Percentiles rank a stretch among this genome's conserved stretches.
These are phyloP conservation scores for Climacteris rufus DNA, from an alignment of 2,113 vertebrate species.

Conservation along the genomic window DNA sequence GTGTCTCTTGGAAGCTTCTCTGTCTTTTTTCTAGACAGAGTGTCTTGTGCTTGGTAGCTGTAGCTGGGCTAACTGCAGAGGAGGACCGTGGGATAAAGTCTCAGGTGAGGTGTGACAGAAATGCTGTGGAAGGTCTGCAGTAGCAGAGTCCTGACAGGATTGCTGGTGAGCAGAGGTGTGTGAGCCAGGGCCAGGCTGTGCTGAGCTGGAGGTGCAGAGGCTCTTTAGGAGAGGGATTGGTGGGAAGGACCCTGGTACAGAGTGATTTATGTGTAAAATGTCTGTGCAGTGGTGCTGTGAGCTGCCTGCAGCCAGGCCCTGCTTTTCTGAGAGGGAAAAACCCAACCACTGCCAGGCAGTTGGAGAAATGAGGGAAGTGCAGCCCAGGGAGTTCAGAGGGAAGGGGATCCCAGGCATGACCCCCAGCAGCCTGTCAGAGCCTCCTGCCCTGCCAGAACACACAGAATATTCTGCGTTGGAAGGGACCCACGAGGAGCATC, in stretches of 20 bases:
- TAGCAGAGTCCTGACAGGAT: neutral
- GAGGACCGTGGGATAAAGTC: neutral
- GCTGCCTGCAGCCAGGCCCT: neutral
- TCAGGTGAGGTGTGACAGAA: neutral
- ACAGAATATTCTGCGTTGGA: neutral
- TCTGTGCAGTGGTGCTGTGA: neutral
- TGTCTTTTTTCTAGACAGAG: neutral
- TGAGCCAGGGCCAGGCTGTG: neutral
- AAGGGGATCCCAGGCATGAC: neutral
- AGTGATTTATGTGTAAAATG: rapidly evolving
- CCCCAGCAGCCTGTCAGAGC: neutral
- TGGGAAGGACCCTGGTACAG: neutral
- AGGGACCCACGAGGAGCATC: neutral
- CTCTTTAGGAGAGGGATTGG: neutral
- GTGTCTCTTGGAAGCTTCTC: neutral
- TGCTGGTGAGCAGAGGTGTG: neutral
- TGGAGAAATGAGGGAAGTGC: neutral
- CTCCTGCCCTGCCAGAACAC: neutral
- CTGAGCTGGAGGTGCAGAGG: neutral
- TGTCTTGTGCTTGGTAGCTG: neutral
- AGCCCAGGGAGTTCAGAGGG: neutral
- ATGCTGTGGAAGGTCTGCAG: neutral
- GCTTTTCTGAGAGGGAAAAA: neutral
- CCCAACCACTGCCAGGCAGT: neutral
- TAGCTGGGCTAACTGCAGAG: neutral